Evolutionary conservation across 2,888 invertebrate species (phyloP).

Genomic region (Melanotus villosus): DNA sequence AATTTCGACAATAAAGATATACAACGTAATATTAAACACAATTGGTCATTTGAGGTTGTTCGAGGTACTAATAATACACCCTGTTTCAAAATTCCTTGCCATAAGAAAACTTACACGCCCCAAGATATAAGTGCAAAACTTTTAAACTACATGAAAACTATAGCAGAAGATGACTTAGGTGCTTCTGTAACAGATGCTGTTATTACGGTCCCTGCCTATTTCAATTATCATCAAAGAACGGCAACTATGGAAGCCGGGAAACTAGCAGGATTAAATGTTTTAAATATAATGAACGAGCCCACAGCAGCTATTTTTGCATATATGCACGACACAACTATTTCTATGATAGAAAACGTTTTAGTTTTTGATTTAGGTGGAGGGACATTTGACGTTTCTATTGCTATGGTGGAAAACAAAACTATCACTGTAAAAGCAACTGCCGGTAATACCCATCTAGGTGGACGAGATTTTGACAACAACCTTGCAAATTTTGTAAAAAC

Average conservation of each 20-base stretch:
- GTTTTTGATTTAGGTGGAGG: constrained; percentile 34
- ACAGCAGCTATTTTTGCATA: constrained; percentile 27
- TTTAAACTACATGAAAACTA: constrained; percentile 21
- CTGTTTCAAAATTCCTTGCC: neutral
- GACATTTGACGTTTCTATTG: constrained; percentile 32
- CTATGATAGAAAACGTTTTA: constrained; percentile 4
- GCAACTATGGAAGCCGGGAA: constrained; percentile 90
- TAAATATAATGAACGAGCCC: constrained; percentile 29
- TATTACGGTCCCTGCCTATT: constrained; percentile 32
- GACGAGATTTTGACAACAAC: constrained; percentile 30
- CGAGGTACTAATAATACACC: constrained; percentile 10
- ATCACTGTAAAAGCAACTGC: constrained; percentile 29
- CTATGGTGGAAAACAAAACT: neutral
- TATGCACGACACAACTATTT: constrained; percentile 1
- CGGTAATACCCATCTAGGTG: constrained; percentile 30
- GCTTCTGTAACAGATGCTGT: constrained; percentile 7
- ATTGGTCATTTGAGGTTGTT: constrained; percentile 15
- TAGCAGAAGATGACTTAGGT: constrained; percentile 14
- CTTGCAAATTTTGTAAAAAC: constrained; percentile 1
- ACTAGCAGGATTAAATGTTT: constrained; percentile 24
- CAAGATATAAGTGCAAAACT: constrained; percentile 28
- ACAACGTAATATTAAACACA: constrained; percentile 11
- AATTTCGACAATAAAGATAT: constrained; percentile 9
- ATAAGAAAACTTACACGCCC: constrained; percentile 3
- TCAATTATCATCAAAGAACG: constrained; percentile 76